Evolutionary conservation across 2,113 vertebrate species (phyloP).

Genomic region (Seriola aureovittata): DNA sequence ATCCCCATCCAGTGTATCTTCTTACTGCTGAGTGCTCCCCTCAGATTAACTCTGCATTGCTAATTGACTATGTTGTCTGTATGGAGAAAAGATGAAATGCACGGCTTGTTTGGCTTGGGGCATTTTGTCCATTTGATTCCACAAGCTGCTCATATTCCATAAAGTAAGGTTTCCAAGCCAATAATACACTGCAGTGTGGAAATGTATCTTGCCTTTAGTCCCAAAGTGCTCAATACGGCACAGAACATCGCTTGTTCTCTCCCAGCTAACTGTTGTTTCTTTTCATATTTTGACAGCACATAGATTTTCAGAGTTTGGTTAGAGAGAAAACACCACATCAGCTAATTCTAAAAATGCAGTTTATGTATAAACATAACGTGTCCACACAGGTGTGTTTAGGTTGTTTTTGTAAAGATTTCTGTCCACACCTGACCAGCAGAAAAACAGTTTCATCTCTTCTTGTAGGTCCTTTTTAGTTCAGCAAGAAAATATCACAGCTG

Average conservation of each 20-base stretch:
- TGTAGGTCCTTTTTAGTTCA: neutral
- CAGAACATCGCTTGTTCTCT: constrained; percentile 36
- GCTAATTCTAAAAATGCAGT: neutral
- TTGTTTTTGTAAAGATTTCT: neutral
- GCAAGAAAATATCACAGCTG: too few species aligned
- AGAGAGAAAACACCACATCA: neutral
- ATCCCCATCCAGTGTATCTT: neutral
- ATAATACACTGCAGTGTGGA: constrained; percentile 13
- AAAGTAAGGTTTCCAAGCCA: constrained; percentile 25
- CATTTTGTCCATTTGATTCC: constrained; percentile 23
- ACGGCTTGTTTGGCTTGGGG: neutral
- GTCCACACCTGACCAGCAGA: neutral
- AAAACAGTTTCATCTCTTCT: neutral
- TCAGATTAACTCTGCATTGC: constrained; percentile 17
- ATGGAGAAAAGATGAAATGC: constrained; percentile 17
- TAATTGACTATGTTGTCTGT: constrained; percentile 22
- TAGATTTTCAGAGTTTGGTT: neutral
- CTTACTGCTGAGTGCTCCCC: constrained; percentile 23
- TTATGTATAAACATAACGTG: neutral
- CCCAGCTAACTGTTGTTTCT: neutral
- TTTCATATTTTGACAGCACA: constrained; percentile 17
- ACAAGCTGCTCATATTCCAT: constrained; percentile 21
- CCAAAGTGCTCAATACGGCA: constrained; percentile 24
- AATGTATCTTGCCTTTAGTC: constrained; percentile 22
- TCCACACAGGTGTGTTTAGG: neutral